phyloP scores from a whole-genome alignment of 2,113 vertebrate species.

The Thymallus thymallus region DNA sequence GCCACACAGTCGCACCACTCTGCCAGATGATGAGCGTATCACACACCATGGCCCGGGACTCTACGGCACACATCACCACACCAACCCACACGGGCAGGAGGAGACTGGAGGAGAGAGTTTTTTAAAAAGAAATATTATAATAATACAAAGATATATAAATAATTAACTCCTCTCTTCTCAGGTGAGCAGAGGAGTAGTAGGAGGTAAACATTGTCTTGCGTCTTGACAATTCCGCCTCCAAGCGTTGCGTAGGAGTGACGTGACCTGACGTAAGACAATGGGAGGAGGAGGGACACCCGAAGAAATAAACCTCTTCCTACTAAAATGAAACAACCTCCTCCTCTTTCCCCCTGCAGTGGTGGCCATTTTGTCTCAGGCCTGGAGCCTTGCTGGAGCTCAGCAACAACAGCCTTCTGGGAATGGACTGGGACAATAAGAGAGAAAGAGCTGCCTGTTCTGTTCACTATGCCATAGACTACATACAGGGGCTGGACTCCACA shows the following conservation, averaged over 20 bases:
- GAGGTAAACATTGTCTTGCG: too few relatives aligned
- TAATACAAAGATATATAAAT: neutral
- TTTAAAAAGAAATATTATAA: too few relatives aligned
- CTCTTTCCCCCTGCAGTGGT: slow-evolving; percentile 35
- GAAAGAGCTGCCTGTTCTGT: slow-evolving; percentile 74
- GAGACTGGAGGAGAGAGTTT: slow-evolving; percentile 43
- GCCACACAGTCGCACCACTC: slow-evolving; percentile 92
- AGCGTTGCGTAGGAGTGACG: too few relatives aligned
- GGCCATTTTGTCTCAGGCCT: slow-evolving; percentile 60
- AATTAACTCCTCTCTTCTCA: slow-evolving; percentile 14
- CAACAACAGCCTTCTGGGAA: slow-evolving; percentile 73
- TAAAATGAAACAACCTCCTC: neutral
- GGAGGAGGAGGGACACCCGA: too few relatives aligned
- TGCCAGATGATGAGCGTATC: slow-evolving; percentile 89
- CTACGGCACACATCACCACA: slow-evolving; percentile 27
- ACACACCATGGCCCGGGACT: slow-evolving; percentile 53
- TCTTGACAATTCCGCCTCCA: too few relatives aligned
- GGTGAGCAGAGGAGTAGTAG: too few relatives aligned
- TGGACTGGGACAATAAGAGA: slow-evolving; percentile 64
- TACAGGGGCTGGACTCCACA: slow-evolving; percentile 78
- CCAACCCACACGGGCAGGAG: slow-evolving; percentile 36
- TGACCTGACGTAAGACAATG: too few relatives aligned
- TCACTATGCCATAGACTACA: slow-evolving; percentile 77
- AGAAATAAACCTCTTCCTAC: too few relatives aligned
- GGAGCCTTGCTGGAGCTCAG: slow-evolving; percentile 74